Evolutionary conservation across 2,888 invertebrate species (phyloP).

Genomic region (Poecilobothrus nobilitatus): DNA sequence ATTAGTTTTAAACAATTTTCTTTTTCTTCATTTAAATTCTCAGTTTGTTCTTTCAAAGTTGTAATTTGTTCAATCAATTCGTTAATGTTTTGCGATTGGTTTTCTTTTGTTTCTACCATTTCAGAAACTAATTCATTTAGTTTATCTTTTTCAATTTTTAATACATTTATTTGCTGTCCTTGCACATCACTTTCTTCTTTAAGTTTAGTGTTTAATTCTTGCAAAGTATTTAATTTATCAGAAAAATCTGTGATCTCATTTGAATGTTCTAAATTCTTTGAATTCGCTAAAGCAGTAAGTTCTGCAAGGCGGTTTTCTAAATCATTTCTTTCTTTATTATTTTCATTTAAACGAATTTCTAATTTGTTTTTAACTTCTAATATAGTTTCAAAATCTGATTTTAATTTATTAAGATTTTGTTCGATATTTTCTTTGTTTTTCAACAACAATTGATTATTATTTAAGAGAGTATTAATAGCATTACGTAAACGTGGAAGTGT

Average conservation of each 20-base stretch:
- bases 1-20: not conserved
- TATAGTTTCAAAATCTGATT: not conserved
- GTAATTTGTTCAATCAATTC: not conserved
- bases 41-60: not conserved
- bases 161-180: too few relatives aligned
- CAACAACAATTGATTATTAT: not conserved
- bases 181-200: not conserved
- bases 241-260: not conserved
- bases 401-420: not conserved
- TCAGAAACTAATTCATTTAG: not conserved
- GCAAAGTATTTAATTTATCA: not conserved
- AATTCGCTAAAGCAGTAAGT: not conserved
- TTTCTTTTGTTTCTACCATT: not conserved
- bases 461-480: not conserved
- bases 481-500: not conserved
- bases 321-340: not conserved
- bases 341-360: not conserved
- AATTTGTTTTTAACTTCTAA: not conserved
- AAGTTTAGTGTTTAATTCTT: not conserved
- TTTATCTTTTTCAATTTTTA: too few relatives aligned
- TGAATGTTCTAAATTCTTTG: not conserved
- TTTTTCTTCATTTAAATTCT: not conserved
- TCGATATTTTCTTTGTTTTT: not conserved
- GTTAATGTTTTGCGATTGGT: not conserved
- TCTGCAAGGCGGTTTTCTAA: not conserved